Base-by-base conservation (phyloP, 1,140 invertebrate species). In the Pseudomyrmex flavicornis region DNA sequence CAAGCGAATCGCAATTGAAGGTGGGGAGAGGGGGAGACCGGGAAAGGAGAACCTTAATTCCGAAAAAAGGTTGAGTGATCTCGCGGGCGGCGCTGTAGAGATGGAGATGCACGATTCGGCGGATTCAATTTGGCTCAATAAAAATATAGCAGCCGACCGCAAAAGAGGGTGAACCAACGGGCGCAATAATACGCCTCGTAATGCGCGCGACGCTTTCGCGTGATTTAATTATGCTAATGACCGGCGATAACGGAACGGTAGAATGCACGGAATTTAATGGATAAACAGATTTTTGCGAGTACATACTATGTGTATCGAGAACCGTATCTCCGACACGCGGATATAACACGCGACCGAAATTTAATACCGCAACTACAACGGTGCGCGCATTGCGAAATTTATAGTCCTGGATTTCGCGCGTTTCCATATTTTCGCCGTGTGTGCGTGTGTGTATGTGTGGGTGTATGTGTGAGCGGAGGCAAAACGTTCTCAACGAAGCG, bases 171-270 rank as follows among this genome's bases (percentile, higher is more conserved):
- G 35, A 35, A 35, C 50, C 75, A 54, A 15, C 65, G 26, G 54
- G 44, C n/a, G 76, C 44, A 80, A 80, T 70, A 80, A 80, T n/a
- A n/a, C 54, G 68, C 59, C 54, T 80, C 65, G 65, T 70, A 80
- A 80, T 72, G 44, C 54, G 22, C 76, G 52, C 76, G 44, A 20
- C 54, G 54, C 54, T 80, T 79, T 80, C 35, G 48, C 50, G 66
- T 46, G 58, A 80, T 80, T 80, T 80, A 70, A 80, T 80, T 80
- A 80, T 80, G 76, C 76, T 80, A 80, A 80, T 80, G 66, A 80
- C 66, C n/a, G 8, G 44, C 66, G 56, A 80, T 80, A 80, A 70
- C 66, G 54, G n/a, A 72, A 80, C 68, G 13, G 35, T 9, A 48
- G 66, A 72, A 59, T 59, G 72, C 20, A 66, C 52, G 76, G n/a